Conservation (phyloP, 2,888 invertebrate species). For the Sturmia bella region DNA sequence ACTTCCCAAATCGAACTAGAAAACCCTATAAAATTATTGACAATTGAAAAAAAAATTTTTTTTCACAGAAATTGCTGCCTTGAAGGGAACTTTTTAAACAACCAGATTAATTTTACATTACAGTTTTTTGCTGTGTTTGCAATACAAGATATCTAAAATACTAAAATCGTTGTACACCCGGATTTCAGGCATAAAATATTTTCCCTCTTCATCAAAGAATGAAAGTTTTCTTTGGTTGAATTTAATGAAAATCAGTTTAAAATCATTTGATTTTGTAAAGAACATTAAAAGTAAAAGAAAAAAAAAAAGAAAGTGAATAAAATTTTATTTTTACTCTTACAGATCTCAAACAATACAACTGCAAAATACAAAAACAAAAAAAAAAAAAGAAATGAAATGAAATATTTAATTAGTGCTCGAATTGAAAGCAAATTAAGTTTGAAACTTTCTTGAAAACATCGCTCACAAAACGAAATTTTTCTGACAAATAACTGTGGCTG, state of each 20-base stretch:
- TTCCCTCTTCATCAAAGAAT: slow-evolving; percentile 37
- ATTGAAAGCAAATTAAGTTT: slow-evolving; percentile 13
- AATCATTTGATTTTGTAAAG: slow-evolving; percentile 15
- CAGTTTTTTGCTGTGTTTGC: too few relatives aligned
- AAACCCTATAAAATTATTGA: too few relatives aligned
- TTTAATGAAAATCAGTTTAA: slow-evolving; percentile 33
- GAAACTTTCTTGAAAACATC: slow-evolving; percentile 33
- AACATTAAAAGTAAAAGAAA: slow-evolving; percentile 6
- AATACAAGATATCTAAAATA: too few relatives aligned
- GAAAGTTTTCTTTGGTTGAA: slow-evolving; percentile 41
- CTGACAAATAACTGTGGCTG: slow-evolving; percentile 32
- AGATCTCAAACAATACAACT: slow-evolving; percentile 21
- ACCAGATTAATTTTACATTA: too few relatives aligned
- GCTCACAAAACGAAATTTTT: slow-evolving; percentile 9
- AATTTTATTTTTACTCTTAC: not conserved
- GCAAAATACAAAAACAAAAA: slow-evolving; percentile 19
- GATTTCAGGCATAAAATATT: slow-evolving; percentile 39
- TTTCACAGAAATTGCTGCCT: too few relatives aligned
- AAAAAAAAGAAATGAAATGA: slow-evolving; percentile 17
- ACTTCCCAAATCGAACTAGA: too few relatives aligned
- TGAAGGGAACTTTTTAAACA: too few relatives aligned
- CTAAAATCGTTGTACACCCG: slow-evolving; percentile 24
- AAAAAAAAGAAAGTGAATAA: slow-evolving; percentile 50
- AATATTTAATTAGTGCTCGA: slow-evolving; percentile 9
- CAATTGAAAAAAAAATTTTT: too few relatives aligned